phyloP scores from a whole-genome alignment of 2,113 vertebrate species.

The Bubo bubo region DNA sequence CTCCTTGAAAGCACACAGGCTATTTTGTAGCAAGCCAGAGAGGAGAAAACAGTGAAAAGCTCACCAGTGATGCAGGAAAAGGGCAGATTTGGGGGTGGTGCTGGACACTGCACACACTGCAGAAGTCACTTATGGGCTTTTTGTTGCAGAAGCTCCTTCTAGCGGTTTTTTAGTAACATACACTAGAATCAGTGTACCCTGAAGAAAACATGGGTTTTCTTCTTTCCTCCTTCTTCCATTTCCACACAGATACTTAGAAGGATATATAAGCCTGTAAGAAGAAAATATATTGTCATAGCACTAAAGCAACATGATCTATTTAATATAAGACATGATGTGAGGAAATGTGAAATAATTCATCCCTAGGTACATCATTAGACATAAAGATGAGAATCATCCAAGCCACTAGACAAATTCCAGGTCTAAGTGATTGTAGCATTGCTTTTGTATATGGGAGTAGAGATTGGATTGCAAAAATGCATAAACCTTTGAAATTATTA shows the following conservation, averaged over 20 bases:
- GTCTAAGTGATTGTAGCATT: not conserved
- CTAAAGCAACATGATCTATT: not conserved
- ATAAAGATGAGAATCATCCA: not conserved
- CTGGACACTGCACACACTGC: not conserved
- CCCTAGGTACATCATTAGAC: not conserved
- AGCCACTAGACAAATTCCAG: not conserved
- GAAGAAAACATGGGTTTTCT: not conserved
- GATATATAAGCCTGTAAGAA: not conserved
- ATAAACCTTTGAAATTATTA: not conserved
- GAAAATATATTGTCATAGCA: not conserved
- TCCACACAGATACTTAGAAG: not conserved
- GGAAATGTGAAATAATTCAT: not conserved
- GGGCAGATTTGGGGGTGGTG: not conserved
- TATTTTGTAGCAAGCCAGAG: not conserved
- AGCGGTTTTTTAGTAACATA: not conserved
- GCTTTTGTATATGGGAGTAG: not conserved
- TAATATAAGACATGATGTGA: not conserved
- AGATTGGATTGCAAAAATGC: not conserved
- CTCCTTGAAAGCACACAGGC: not conserved
- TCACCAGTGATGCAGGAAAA: not conserved
- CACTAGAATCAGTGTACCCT: not conserved
- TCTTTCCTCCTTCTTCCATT: not conserved
- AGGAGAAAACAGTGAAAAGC: not conserved
- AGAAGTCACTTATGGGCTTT: not conserved
- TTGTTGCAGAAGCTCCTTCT: not conserved